Conservation (phyloP, 2,888 invertebrate species). For the Euplagia quadripunctaria region DNA sequence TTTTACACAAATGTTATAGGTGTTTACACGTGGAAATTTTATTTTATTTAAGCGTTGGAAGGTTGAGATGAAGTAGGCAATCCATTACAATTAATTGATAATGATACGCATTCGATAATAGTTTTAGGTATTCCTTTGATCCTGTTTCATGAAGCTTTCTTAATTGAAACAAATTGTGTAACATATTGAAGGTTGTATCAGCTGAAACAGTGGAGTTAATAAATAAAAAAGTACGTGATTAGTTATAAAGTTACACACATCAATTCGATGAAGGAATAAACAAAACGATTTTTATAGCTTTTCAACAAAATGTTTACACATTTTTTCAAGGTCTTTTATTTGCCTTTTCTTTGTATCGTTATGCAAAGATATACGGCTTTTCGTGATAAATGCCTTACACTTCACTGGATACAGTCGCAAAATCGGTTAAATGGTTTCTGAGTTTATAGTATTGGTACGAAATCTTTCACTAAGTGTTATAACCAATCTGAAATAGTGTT, state of each 20-base stretch:
- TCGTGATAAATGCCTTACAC: conserved; percentile 63
- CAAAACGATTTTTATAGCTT: conserved; percentile 32
- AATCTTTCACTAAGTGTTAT: conserved; percentile 31
- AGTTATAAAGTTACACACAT: not conserved
- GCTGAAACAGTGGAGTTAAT: not conserved
- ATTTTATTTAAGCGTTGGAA: conserved; percentile 19
- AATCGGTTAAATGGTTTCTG: conserved; percentile 60
- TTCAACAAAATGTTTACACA: conserved; percentile 44
- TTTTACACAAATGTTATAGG: conserved; percentile 23
- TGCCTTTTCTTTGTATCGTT: conserved; percentile 55
- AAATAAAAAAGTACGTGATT: not conserved
- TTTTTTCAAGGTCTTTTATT: conserved; percentile 47
- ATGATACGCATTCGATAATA: conserved; percentile 10
- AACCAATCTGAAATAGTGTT: conserved; percentile 1
- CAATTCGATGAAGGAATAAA: conserved; percentile 20
- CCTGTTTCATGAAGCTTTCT: conserved; percentile 3
- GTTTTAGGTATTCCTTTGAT: conserved; percentile 31
- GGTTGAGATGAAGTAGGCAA: conserved; percentile 16
- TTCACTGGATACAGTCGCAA: conserved; percentile 57
- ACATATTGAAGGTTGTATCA: not conserved
- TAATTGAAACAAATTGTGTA: not conserved
- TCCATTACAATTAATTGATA: conserved; percentile 28
- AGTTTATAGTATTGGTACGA: conserved; percentile 49
- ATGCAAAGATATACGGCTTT: conserved; percentile 55
- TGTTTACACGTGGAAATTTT: conserved; percentile 16